Evolutionary conservation across 2,113 vertebrate genomes (phyloP), one percentile per base, ranked within the genome.

Genomic region (Salvator merianae): DNA sequence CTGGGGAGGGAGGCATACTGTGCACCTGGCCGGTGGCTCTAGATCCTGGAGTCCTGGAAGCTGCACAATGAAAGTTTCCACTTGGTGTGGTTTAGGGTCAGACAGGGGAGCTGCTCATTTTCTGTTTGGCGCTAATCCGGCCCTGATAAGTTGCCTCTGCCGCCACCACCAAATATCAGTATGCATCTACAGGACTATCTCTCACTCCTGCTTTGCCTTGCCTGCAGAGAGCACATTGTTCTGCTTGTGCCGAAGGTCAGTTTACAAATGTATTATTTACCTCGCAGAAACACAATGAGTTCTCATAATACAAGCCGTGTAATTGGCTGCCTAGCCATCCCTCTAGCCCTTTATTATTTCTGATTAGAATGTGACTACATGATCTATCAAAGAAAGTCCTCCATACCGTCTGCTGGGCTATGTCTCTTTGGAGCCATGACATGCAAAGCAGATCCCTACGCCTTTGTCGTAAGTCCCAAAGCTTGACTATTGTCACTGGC

Each of bases 351-450:
- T 71, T 18, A 47, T 53, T 13, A 24, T 36, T 5, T 3, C 74
- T 18, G 30, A 78, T 85, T 76, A 55, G 83, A 28, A 7, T 2
- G 1, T 0, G 13, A 12, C 1, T 79, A 55, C 79, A 66, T 80
- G 55, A 38, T 62, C 28, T 77, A 75, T 65, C 30, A 80, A 87
- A 83, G n/a, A 86, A 82, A 88, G 80, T 10, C 82, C 68, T 3
- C 62, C 1, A n/a, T 0, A 3, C 22, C 16, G 20, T 77, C 34
- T 36, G 7, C 68, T n/a, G 82, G 72, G 77, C 82, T 86, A 26
- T 32, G 83, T 32, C 53, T 84, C 75, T 0, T 28, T 0, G 2
- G 81, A 82, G 81, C 1, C n/a, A 16, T 0, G 9, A 18, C 68
- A 26, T 13, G 66, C 63, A 50, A 72, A 75, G 74, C 88, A 84